A percentile compares a stretch with the other conserved stretches of the same genome.
Evolutionary conservation across 2,797 vertebrate genomes (phyloP).

Genomic region (Astyanax mexicanus): DNA sequence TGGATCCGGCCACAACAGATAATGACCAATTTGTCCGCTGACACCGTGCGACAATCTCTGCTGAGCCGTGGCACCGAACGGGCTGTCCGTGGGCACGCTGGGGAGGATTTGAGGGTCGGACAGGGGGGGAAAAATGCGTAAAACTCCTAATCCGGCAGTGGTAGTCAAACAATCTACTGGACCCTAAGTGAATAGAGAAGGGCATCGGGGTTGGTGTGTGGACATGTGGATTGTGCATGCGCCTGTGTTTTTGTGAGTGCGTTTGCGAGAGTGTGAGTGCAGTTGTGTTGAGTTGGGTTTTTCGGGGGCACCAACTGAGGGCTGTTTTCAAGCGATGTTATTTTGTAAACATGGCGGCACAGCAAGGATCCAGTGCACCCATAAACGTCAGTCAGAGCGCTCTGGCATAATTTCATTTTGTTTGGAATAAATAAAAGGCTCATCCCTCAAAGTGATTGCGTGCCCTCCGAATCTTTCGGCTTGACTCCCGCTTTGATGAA

Average conservation of each 20-base stretch:
- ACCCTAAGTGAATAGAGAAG: neutral
- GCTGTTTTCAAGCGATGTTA: constrained; percentile 50
- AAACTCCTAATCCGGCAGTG: constrained; percentile 45
- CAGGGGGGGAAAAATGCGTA: constrained; percentile 42
- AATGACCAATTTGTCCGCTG: constrained; percentile 72
- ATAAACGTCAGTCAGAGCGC: constrained; percentile 74
- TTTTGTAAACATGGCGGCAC: constrained; percentile 75
- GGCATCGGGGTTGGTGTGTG: constrained; percentile 3
- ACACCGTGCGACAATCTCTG: constrained; percentile 68
- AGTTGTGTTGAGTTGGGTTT: neutral
- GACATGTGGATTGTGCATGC: no score
- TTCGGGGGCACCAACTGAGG: constrained; percentile 29
- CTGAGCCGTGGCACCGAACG: constrained; percentile 62
- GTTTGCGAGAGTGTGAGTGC: neutral
- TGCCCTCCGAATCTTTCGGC: constrained; percentile 70
- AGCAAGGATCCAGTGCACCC: constrained; percentile 65
- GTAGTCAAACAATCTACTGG: constrained; percentile 17
- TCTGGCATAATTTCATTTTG: constrained; percentile 76
- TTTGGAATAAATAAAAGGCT: constrained; percentile 77
- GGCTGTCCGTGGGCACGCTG: constrained; percentile 20
- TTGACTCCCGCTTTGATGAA: constrained; percentile 77
- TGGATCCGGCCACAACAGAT: constrained; percentile 65
- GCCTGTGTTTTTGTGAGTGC: no score
- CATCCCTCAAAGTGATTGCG: constrained; percentile 74
- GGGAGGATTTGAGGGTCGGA: constrained; percentile 42